Base-by-base conservation (phyloP, 2,888 invertebrate species). In the Drosophila atripex region DNA sequence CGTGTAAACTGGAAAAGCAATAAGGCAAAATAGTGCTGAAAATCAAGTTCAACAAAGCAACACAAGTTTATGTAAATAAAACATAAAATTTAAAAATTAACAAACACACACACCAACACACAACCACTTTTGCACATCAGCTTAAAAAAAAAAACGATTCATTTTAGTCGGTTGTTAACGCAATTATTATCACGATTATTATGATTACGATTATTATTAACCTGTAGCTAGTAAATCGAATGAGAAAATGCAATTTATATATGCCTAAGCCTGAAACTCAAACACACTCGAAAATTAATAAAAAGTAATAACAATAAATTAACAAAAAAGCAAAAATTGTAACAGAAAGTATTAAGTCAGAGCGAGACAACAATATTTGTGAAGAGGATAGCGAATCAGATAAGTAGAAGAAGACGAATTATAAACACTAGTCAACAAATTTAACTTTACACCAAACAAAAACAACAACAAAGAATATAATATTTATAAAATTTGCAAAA, bases 131-230 rank as follows among this genome's bases (percentile, higher is more conserved):
- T 64, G 64, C 64, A 64, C 54, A 39, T 32, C 54, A 45, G 30
- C 30, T 38, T 63, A 4, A 16, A 32, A 2, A 18, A 4, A 16
- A 32, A 2, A 18, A 50, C 18, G 23, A 59, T 66, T 73, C 35
- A 56, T 76, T 83, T 79, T 75, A 73, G 80, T 79, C 80, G 61
- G 74, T 80, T 79, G 78, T 80, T 80, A 76, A 60, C 58, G 53
- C 66, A 66, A 47, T 39, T 64, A 53, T 53, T 66, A 46, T 30
- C 47, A 65, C 39, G 23, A 59, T 61, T 61, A 61, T 61, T 59
- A 61, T 58, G 59, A 53, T 41, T 47, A 65, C 53, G 51, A 65
- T 66, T 39, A 66, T 52, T 52, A 71, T 49, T 39, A 71, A 50
- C 16, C 41, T 25, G 68, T 86, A 80, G 86, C 61, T 82, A 82